Percentiles rank a stretch among this genome's conserved stretches.
These are phyloP conservation scores for Pollimyrus isidori DNA, from an alignment of 2,113 vertebrate species.

Conservation along the genomic window DNA sequence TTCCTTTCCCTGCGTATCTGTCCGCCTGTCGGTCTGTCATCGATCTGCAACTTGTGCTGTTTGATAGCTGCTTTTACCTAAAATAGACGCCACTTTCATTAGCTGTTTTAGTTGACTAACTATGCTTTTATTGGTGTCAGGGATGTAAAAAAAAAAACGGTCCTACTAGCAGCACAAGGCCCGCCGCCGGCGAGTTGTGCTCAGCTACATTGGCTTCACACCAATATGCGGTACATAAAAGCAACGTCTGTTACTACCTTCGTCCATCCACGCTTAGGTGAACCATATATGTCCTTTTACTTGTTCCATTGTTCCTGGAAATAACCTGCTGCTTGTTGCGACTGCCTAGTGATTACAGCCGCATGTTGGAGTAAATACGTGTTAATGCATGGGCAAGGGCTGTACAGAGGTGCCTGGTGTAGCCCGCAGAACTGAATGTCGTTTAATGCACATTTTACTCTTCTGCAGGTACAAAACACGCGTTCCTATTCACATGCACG, in stretches of 20 bases:
- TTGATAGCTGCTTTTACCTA: neutral
- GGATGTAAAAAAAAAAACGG: neutral
- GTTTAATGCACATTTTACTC: neutral
- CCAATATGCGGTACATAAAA: neutral
- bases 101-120: neutral
- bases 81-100: neutral
- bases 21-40: neutral
- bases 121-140: neutral
- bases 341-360: neutral
- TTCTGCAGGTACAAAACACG: neutral
- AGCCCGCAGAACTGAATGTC: neutral
- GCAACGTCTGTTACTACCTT: neutral
- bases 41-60: neutral
- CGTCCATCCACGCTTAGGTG: neutral
- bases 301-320: neutral
- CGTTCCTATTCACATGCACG: neutral
- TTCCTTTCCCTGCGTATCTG: neutral
- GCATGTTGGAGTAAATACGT: neutral
- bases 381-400: neutral
- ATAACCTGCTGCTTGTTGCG: neutral
- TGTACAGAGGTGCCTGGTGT: neutral
- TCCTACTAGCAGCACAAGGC: neutral
- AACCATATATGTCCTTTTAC: neutral
- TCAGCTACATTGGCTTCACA: neutral
- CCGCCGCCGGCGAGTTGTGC: neutral